Evolutionary conservation across 1,140 invertebrate genomes (phyloP).

Genomic region (Musca vetustissima): DNA sequence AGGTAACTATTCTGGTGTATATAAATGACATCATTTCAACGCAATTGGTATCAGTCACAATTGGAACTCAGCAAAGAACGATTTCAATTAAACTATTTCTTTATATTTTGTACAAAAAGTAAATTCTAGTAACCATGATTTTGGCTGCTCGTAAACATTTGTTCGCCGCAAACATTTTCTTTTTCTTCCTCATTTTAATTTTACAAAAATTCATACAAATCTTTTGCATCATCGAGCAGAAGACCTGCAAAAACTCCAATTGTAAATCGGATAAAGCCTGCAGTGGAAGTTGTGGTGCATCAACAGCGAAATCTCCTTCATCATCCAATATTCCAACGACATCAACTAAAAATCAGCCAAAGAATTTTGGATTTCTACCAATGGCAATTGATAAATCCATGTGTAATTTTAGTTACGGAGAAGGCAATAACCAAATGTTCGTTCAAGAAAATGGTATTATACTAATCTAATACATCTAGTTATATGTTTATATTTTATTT

Average conservation of each 20-base stretch:
- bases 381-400: constrained; percentile 46
- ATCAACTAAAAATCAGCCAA: constrained; percentile 1
- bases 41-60: too few species aligned
- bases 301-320: too few species aligned
- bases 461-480: too few species aligned
- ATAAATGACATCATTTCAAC: too few species aligned
- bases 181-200: constrained; percentile 6
- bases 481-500: too few species aligned
- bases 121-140: neutral
- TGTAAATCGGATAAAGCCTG: constrained; percentile 24
- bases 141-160: constrained; percentile 33
- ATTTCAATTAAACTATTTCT: too few species aligned
- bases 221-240: neutral
- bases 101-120: too few species aligned
- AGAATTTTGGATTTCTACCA: constrained; percentile 23
- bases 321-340: too few species aligned
- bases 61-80: too few species aligned
- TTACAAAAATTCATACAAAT: constrained; percentile 5
- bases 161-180: neutral
- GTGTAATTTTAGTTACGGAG: constrained; percentile 49
- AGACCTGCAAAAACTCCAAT: constrained; percentile 27
- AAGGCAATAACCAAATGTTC: constrained; percentile 50
- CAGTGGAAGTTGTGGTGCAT: constrained; percentile 2
- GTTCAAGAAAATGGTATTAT: constrained; percentile 37
- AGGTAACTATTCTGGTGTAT: too few species aligned